phyloP scores from a whole-genome alignment of 2,888 invertebrate species.

The Zootermopsis nevadensis region DNA sequence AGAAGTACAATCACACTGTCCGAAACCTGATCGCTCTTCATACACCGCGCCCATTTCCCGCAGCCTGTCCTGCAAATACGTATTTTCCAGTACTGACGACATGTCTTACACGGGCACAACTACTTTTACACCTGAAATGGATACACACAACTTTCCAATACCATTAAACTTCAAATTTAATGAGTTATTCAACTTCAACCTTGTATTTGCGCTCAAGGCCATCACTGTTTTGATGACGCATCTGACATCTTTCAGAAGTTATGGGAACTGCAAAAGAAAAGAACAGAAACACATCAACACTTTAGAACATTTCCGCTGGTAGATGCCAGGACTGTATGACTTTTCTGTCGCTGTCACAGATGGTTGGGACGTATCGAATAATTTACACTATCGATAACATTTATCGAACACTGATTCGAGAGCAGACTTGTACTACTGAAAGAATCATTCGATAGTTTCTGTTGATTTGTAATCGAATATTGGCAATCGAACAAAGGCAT shows the following conservation, averaged over 20 bases:
- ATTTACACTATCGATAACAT: no score
- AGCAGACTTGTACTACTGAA: no score
- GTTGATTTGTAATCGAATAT: no score
- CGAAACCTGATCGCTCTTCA: constrained; percentile 64
- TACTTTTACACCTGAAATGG: constrained; percentile 18
- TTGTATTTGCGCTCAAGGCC: constrained; percentile 46
- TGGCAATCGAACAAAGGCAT: no score
- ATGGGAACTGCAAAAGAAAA: constrained; percentile 15
- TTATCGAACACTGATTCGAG: no score
- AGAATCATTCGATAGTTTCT: no score
- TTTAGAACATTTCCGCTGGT: not conserved
- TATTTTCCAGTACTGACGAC: constrained; percentile 54
- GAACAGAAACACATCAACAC: not conserved
- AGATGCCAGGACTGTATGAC: not conserved
- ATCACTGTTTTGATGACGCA: constrained; percentile 49
- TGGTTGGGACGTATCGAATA: no score
- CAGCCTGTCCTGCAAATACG: constrained; percentile 54
- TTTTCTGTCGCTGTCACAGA: no score
- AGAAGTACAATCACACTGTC: constrained; percentile 74
- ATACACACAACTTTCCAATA: not conserved
- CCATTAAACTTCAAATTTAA: constrained; percentile 4
- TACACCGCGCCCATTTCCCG: constrained; percentile 55
- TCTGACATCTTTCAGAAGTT: constrained; percentile 23
- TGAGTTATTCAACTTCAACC: constrained; percentile 45
- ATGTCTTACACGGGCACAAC: constrained; percentile 28